A percentile compares a stretch with the other conserved stretches of the same genome.
phyloP scores from a whole-genome alignment of 2,888 invertebrate species.

The Shargacucullia verbasci region DNA sequence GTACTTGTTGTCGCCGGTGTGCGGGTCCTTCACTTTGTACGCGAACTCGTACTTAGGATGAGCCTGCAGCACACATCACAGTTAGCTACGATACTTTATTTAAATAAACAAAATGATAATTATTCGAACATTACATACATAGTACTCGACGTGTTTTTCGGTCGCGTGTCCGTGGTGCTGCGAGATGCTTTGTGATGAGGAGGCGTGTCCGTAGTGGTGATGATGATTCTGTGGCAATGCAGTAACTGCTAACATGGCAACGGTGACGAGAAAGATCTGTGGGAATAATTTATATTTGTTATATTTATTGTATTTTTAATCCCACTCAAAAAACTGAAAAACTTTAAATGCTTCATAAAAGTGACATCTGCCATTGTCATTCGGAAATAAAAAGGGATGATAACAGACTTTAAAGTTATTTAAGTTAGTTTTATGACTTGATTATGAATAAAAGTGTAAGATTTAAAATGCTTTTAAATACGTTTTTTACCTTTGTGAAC shows the following conservation, averaged over 20 bases:
- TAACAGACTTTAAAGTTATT: too few species aligned
- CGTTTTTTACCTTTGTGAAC: too few species aligned
- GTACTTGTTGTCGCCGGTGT: conserved; percentile 79
- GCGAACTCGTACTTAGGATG: conserved; percentile 80
- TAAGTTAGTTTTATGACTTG: too few species aligned
- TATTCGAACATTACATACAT: conserved; percentile 12
- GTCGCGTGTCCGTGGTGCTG: conserved; percentile 62
- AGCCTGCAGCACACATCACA: conserved; percentile 35
- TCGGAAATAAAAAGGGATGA: too few species aligned
- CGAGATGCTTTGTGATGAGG: conserved; percentile 66
- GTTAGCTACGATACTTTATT: not conserved
- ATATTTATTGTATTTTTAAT: too few species aligned
- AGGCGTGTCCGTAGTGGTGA: conserved; percentile 54
- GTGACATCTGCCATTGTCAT: too few species aligned
- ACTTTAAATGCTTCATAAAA: too few species aligned
- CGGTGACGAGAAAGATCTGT: too few species aligned
- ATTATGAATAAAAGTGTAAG: too few species aligned
- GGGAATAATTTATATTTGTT: too few species aligned
- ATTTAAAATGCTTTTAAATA: too few species aligned
- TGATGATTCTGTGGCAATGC: conserved; percentile 44
- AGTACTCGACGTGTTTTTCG: conserved; percentile 46
- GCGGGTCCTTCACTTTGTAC: conserved; percentile 80
- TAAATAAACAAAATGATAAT: not conserved
- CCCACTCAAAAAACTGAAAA: too few species aligned
- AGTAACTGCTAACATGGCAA: conserved; percentile 4